phyloP scores from a whole-genome alignment of 2,888 invertebrate species.

The Syrphus vitripennis region DNA sequence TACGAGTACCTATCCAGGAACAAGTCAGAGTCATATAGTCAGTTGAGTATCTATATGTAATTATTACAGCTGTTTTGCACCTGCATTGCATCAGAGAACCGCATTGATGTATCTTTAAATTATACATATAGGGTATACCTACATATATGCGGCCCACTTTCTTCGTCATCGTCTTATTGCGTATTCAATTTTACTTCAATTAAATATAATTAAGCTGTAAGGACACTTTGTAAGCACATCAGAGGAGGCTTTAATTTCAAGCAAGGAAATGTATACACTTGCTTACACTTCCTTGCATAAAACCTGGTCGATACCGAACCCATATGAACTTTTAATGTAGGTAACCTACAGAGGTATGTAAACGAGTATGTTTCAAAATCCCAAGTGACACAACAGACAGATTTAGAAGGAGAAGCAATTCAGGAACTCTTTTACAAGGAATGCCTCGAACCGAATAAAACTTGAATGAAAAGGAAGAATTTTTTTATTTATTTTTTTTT shows the following conservation, averaged over 20 bases:
- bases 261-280: constrained; percentile 9
- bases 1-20: background rate
- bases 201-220: constrained; percentile 57
- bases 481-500: background rate
- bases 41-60: background rate
- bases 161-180: background rate
- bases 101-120: constrained; percentile 6
- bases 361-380: background rate
- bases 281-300: background rate
- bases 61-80: constrained; percentile 42
- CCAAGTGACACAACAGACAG: constrained; percentile 14
- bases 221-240: constrained; percentile 32
- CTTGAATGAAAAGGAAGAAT: constrained; percentile 10
- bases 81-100: constrained; percentile 21
- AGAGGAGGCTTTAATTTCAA: constrained; percentile 2
- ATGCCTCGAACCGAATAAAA: background rate
- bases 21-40: constrained; percentile 7
- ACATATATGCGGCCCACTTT: constrained; percentile 42
- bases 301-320: background rate
- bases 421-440: background rate
- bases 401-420: constrained; percentile 6
- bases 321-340: background rate
- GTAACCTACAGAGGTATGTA: background rate
- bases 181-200: constrained; percentile 50
- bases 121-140: background rate